A percentile compares a stretch with the other conserved stretches of the same genome.
Conservation (phyloP, 2,888 invertebrate genomes). For the Pandemis heparana region DNA sequence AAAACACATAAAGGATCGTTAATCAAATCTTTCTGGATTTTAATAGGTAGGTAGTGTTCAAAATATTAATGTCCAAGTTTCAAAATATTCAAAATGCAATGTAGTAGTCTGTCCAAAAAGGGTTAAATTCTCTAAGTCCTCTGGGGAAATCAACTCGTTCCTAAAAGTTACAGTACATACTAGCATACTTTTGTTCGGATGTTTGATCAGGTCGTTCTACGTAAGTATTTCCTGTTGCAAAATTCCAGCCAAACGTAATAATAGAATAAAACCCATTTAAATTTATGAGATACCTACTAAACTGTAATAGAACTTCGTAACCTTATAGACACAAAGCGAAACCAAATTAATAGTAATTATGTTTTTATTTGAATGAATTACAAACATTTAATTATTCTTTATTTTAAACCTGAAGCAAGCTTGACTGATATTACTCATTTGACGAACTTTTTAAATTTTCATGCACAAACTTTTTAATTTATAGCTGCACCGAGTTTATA, state of each 20-base stretch:
- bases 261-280: slow-evolving; percentile 3
- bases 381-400: neutral
- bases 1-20: neutral
- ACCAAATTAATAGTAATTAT: neutral
- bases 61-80: too few relatives aligned
- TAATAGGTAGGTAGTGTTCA: neutral
- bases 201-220: slow-evolving; percentile 1
- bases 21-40: neutral
- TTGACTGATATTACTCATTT: neutral
- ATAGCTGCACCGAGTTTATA: neutral
- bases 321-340: neutral
- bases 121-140: slow-evolving; percentile 8
- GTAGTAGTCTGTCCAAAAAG: neutral
- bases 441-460: neutral
- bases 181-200: slow-evolving; percentile 16
- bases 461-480: neutral
- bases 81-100: neutral
- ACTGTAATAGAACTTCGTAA: slow-evolving; percentile 6
- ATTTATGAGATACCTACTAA: slow-evolving; percentile 13
- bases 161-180: slow-evolving; percentile 12
- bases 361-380: neutral
- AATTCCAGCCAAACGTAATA: neutral
- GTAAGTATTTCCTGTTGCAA: slow-evolving; percentile 4
- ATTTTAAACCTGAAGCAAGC: neutral
- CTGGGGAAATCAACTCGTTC: neutral